Conservation (phyloP, 2,888 invertebrate genomes). For the Agrenia bidenticulata region DNA sequence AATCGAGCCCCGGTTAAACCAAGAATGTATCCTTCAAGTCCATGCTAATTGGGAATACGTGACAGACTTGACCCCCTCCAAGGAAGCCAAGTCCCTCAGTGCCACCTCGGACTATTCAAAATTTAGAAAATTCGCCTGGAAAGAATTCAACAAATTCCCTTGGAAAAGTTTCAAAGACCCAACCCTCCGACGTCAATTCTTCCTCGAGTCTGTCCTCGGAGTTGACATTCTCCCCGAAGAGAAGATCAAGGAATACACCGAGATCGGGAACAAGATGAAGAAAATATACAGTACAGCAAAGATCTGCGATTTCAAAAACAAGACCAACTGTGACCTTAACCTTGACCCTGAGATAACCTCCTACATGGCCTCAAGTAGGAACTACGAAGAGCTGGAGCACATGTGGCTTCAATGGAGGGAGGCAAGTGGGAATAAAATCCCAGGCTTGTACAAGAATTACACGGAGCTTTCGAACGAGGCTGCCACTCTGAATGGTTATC, state of each 20-base stretch:
- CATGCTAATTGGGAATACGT: constrained; percentile 14
- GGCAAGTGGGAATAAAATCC: constrained; percentile 72
- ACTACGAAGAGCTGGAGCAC: constrained; percentile 69
- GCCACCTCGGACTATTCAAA: not conserved
- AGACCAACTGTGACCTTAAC: constrained; percentile 57
- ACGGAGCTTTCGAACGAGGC: constrained; percentile 77
- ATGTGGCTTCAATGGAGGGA: constrained; percentile 81
- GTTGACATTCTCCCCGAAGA: constrained; percentile 73
- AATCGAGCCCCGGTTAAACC: not conserved
- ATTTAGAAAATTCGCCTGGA: constrained; percentile 4
- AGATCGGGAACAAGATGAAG: constrained; percentile 67
- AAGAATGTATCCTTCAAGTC: not conserved
- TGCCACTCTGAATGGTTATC: constrained; percentile 68
- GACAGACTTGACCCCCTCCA: constrained; percentile 13
- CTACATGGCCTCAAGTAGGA: constrained; percentile 72
- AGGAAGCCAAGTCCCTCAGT: not conserved
- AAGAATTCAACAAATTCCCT: constrained; percentile 10
- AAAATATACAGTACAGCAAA: constrained; percentile 71
- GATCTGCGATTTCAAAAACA: constrained; percentile 63
- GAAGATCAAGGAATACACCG: constrained; percentile 65
- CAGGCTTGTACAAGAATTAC: constrained; percentile 74
- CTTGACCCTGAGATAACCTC: constrained; percentile 62
- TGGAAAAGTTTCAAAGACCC: constrained; percentile 70
- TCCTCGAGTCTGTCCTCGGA: constrained; percentile 69
- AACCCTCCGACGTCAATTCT: constrained; percentile 67